Percentiles rank a stretch among this genome's conserved stretches.
phyloP scores from a whole-genome alignment of 1,140 invertebrate genomes.

The Phymorhynchus buccinoides region DNA sequence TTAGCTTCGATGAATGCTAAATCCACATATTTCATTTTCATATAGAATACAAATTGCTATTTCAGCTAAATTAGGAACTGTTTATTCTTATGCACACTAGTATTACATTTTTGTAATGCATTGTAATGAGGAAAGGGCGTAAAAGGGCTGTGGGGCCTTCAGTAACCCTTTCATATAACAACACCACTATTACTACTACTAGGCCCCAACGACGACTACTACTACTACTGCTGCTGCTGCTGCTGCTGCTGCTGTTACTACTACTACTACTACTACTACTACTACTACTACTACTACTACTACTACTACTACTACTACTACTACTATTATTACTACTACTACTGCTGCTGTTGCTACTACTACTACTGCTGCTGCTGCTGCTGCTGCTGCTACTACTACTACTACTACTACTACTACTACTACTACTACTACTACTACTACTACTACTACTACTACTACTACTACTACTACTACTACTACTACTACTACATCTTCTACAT shows the following conservation, averaged over 20 bases:
- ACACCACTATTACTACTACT: not conserved
- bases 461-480: not conserved
- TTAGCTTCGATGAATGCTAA: no score
- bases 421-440: not conserved
- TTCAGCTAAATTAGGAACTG: no score
- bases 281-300: not conserved
- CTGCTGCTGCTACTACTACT: constrained; percentile 12
- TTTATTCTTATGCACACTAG: no score
- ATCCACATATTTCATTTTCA: no score
- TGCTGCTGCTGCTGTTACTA: constrained; percentile 12
- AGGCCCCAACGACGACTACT: no score
- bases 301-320: not conserved
- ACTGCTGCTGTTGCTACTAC: constrained; percentile 13
- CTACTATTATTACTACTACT: not conserved
- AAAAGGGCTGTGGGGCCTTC: not conserved
- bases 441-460: not conserved
- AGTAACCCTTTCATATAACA: not conserved
- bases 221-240: no score
- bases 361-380: constrained; percentile 11
- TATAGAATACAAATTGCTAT: no score
- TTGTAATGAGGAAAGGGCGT: no score
- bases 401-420: not conserved
- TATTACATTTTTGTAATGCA: no score
- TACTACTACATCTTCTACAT: not conserved
- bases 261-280: not conserved